A percentile compares a stretch with the other conserved stretches of the same genome.
phyloP scores from a whole-genome alignment of 2,113 vertebrate species.

The Nibea albiflora region DNA sequence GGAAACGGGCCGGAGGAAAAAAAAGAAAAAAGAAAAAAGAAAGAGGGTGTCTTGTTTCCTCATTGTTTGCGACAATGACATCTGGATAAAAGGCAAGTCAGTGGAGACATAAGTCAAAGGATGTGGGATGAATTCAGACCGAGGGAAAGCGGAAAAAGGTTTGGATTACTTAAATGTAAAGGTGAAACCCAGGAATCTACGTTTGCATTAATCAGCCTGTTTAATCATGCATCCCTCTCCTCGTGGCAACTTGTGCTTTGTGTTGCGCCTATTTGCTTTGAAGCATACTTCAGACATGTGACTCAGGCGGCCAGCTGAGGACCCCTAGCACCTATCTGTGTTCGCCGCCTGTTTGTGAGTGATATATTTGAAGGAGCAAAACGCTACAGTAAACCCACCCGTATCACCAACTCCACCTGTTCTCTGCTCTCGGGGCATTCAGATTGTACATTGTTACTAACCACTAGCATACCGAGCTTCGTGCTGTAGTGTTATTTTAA shows the following conservation, averaged over 20 bases:
- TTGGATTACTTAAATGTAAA: slow-evolving; percentile 56
- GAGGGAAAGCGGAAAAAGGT: slow-evolving; percentile 39
- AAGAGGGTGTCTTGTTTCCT: slow-evolving; percentile 64
- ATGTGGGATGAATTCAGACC: slow-evolving; percentile 54
- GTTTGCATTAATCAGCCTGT: slow-evolving; percentile 34
- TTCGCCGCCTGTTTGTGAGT: neutral
- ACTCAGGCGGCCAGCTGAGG: neutral
- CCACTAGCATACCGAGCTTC: slow-evolving; percentile 33
- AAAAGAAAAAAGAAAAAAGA: slow-evolving; percentile 2
- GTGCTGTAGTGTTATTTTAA: slow-evolving; percentile 64
- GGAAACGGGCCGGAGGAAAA: slow-evolving; percentile 28
- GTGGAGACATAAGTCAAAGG: slow-evolving; percentile 61
- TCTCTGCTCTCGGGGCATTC: neutral
- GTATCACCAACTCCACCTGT: slow-evolving; percentile 23
- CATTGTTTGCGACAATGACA: slow-evolving; percentile 70
- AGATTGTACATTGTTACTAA: slow-evolving; percentile 49
- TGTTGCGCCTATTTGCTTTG: neutral
- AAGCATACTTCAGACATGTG: neutral
- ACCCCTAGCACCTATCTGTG: neutral
- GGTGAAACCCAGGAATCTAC: slow-evolving; percentile 41
- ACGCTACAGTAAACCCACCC: slow-evolving; percentile 18
- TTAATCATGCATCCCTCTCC: slow-evolving; percentile 25
- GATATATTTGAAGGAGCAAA: slow-evolving; percentile 56
- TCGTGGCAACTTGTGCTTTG: neutral
- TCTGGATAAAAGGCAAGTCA: slow-evolving; percentile 65